phyloP scores from a whole-genome alignment of 2,113 vertebrate species.

The Paracanthobrama guichenoti region DNA sequence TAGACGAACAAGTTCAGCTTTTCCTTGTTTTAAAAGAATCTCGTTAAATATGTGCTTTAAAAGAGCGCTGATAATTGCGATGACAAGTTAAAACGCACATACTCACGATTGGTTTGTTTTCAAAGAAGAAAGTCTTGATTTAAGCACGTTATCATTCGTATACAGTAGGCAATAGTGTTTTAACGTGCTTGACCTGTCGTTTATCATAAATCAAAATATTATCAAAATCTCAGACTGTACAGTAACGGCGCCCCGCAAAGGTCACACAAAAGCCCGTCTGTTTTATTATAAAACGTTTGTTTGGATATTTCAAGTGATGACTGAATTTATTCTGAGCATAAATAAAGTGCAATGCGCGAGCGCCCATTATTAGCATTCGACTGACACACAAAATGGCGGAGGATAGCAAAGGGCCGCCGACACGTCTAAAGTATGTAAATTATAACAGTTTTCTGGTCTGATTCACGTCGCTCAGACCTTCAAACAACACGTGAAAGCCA shows the following conservation, averaged over 20 bases:
- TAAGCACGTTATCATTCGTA: constrained; percentile 60
- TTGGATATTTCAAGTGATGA: constrained; percentile 57
- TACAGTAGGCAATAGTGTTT: constrained; percentile 46
- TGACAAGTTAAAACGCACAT: constrained; percentile 24
- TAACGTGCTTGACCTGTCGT: constrained; percentile 71
- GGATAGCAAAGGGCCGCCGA: constrained; percentile 81
- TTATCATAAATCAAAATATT: constrained; percentile 51
- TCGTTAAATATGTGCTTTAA: constrained; percentile 64
- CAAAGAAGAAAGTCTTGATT: constrained; percentile 56
- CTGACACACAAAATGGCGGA: constrained; percentile 83
- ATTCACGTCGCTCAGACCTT: constrained; percentile 60
- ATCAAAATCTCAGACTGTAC: not conserved
- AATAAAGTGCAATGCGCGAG: constrained; percentile 81
- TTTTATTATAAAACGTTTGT: constrained; percentile 34
- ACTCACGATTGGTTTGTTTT: constrained; percentile 61
- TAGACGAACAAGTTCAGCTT: constrained; percentile 76
- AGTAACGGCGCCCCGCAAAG: not conserved
- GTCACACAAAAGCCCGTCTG: constrained; percentile 49
- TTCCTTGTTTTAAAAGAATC: constrained; percentile 80
- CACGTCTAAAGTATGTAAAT: constrained; percentile 82
- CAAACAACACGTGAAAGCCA: constrained; percentile 52
- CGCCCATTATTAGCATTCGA: constrained; percentile 84
- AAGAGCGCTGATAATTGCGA: constrained; percentile 42
- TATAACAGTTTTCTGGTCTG: constrained; percentile 71
- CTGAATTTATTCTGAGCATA: constrained; percentile 72